Evolutionary conservation across 2,113 vertebrate genomes (phyloP), one percentile per base, ranked within the genome.

Genomic region (Semnornis frantzii): DNA sequence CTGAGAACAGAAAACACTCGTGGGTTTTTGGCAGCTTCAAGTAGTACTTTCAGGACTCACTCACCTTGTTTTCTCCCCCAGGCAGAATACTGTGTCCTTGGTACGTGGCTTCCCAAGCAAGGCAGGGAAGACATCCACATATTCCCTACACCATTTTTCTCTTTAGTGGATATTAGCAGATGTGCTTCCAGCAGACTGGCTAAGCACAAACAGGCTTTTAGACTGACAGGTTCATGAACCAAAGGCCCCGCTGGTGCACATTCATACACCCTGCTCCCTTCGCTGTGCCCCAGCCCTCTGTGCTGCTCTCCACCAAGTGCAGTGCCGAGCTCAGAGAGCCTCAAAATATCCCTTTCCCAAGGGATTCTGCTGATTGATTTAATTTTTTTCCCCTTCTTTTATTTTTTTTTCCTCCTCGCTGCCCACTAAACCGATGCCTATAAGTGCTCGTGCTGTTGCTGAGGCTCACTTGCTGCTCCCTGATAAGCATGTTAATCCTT

Each of bases 141-240:
- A 96, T 95, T 96, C 95, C 96, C 94, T 96, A 96, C 91, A 94
- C 85, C 91, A 92, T 95, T 96, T 96, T 95, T 96, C 94, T 94
- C 95, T 97, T 97, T 96, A 97, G 95, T 85, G 93, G 87, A 14
- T 72, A 96, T 97, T 97, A 97, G 92, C 95, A 96, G 94, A 97
- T 97, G 96, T 96, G 91, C 92, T 96, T 97, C 97, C 97, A 96
- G 97, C 95, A 97, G 96, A 97, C 94, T 94, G 93, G 93, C 90
- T 79, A 17, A 95, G 96, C 96, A 95, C 71, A 97, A 96, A 96
- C 90, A 97, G 90, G 84, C 95, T 96, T 97, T 97, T 96, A 97
- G 94, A 91, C 92, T 86, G 68, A 91, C 91, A 96, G 95, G 92
- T 95, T 92, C 95, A 93, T 71, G 94, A 97, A 95, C 87, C 89